phyloP scores from a whole-genome alignment of 2,888 invertebrate genomes.

The Parapristionchus giblindavisi region DNA sequence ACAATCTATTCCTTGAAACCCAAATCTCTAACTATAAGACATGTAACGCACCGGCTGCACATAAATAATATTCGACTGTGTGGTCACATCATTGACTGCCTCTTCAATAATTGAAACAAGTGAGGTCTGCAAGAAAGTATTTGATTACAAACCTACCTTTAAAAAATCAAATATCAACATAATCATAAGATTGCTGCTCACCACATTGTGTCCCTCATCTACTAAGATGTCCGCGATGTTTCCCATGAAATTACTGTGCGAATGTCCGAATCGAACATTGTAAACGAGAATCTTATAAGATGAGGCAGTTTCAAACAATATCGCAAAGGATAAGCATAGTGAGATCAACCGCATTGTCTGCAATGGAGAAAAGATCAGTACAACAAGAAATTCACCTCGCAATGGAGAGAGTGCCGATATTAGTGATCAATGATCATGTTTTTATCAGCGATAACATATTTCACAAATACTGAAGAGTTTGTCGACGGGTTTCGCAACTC shows the following conservation, averaged over 20 bases:
- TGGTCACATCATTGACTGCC: not conserved
- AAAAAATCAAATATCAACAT: not conserved
- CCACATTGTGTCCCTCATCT: conserved; percentile 48
- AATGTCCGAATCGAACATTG: conserved; percentile 46
- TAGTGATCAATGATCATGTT: too few species aligned
- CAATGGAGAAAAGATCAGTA: too few species aligned
- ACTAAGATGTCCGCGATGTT: conserved; percentile 46
- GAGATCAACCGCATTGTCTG: too few species aligned
- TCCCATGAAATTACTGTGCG: conserved; percentile 48
- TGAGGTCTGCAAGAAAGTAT: conserved; percentile 1
- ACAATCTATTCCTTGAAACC: not conserved
- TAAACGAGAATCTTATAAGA: conserved; percentile 47
- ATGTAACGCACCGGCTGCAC: too few species aligned
- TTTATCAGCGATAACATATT: too few species aligned
- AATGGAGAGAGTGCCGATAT: too few species aligned
- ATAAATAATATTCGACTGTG: conserved; percentile 1
- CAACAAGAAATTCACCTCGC: too few species aligned
- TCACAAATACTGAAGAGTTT: too few species aligned
- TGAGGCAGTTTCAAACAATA: too few species aligned
- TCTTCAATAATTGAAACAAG: conserved; percentile 2
- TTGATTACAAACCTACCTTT: not conserved
- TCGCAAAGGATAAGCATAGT: too few species aligned
- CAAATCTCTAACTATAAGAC: too few species aligned
- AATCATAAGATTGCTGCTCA: conserved; percentile 13
- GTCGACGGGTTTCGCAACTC: too few species aligned